Evolutionary conservation across 1,140 invertebrate species (phyloP), one percentile per base, ranked within the genome.

Genomic region (Neocloeon triangulifer): DNA sequence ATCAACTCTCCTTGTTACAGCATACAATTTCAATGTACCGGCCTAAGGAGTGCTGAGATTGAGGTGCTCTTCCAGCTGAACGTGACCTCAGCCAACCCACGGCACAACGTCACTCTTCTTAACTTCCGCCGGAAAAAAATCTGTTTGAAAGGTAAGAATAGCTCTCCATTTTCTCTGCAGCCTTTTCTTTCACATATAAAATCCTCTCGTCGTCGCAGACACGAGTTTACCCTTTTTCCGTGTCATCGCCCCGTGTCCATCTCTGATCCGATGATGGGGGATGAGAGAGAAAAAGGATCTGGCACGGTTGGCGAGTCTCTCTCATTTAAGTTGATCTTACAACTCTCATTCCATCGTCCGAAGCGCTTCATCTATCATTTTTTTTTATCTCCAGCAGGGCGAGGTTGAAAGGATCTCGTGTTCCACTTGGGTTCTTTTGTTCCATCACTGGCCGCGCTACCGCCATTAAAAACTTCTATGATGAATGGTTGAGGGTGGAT

Each of bases 41-140:
- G 80, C 5, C 51, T 66, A 35, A 53, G 61, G 41, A 75, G 66
- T 43, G 73, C 73, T 5, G 75, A 82, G 49, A 76, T 81, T 30
- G 61, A 72, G 32, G 62, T 82, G 19, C 61, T 62, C 25, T 60
- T 84, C 38, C 68, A 76, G 47, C 54, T 84, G 20, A 80, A 77
- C 45, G 70, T 84, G 39, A 74, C 68, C 3, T 56, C 64, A 0
- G 58, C 62, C n/a, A 61, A 64, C 33, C 56, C 61, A 2, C 54
- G 55, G 26, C 59, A 67, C 43, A 78, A 80, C 45, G 66, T 74
- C 38, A 79, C 77, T 4, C 56, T 63, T 29, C 56, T 86, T 18
- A 66, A 73, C 35, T 76, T 88, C 53, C 75, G 72, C 46, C 59
- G 82, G 39, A 82, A 79, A 52, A 86, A 85, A 57, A 76, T 82